Evolutionary conservation across 2,888 invertebrate genomes (phyloP), one percentile per base, ranked within the genome.

Genomic region (Cheilosia urbana): DNA sequence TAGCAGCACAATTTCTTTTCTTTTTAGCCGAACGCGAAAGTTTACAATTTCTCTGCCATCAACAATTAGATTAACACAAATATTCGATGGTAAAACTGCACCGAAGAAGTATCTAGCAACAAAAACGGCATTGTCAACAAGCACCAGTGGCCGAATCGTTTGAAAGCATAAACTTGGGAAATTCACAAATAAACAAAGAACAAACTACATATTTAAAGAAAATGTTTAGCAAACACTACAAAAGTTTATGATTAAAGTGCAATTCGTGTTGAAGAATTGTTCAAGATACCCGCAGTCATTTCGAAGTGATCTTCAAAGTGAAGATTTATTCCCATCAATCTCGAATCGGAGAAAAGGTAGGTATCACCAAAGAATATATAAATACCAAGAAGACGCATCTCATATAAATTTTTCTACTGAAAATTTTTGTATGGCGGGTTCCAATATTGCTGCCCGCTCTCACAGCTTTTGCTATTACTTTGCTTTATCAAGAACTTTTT

Each of bases 11-110:
- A 57, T 65, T 57, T 75, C 55, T 47, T 65, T 57, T 75, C 55
- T 47, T 65, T 55, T 30, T 27, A 24, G n/a, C 34, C 15, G 30
- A 62, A 62, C 24, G 47, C 65, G 57, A 57, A 65, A 65, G 65
- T 75, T 65, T 9, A 75, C 63, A 75, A 55, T 75, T 65, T 75
- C 73, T 75, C 73, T 65, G 53, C n/a, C 21, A 73, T 51, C 62
- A 73, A 73, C 45, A 73, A 73, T 73, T 42, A 73, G 53, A 45
- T 72, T 62, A 62, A 72, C 72, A 72, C 72, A 49, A 71, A 72
- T 72, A 72, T 58, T 47, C 60, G 40, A 40, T 72, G 55, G 55
- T 68, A 55, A 55, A 68, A 66, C 42, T 68, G 42, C 68, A 55
- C 15, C 42, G 42, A 24, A 19, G 15, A 42, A 19, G 57, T 21